Evolutionary conservation across 2,888 invertebrate genomes (phyloP), one percentile per base, ranked within the genome.

Genomic region (Branchellion lobata): DNA sequence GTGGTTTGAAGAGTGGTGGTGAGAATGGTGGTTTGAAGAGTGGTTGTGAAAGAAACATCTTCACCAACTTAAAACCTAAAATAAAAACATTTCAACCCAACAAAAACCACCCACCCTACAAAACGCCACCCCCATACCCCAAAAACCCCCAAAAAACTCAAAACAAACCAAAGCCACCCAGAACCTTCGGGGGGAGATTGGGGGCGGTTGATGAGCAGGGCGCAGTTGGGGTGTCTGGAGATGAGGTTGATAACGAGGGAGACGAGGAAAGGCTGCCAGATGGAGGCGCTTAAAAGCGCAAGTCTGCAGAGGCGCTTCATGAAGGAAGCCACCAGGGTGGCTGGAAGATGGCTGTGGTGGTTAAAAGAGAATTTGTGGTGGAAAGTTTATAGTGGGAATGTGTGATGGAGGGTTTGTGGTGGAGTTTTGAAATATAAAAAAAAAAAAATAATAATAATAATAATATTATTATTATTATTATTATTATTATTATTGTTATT

Each of bases 321-420:
- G 87, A 97, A 98, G 1, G 96, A 94, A 0, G 96, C 96, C 8
- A 96, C 94, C 84, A 97, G 88, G 83, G 92, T 91, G 85, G 94
- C 94, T 0, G 97, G 95, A 81, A 98, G 89, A 89, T 97, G 95
- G 0, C 93, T 93, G 88, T 0, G 87, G 86, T 81, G 79, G 82
- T 82, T 5, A 84, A n/a, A n/a, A n/a, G n/a, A n/a, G n/a, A n/a
- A n/a, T n/a, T n/a, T n/a, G n/a, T n/a, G n/a, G n/a, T n/a, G n/a
- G n/a, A n/a, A n/a, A n/a, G n/a, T n/a, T n/a, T n/a, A n/a, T n/a
- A n/a, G n/a, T n/a, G n/a, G n/a, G n/a, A n/a, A n/a, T n/a, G n/a
- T n/a, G 83, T 97, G 92, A 83, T 86, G 85, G 3, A 86, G 79
- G 14, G 83, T 81, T n/a, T 85, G 82, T 29, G 85, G 86, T 72